Percentiles rank a stretch among this genome's conserved stretches.
phyloP scores from a whole-genome alignment of 2,797 vertebrate species.

The Oreonectes daqikongensis region DNA sequence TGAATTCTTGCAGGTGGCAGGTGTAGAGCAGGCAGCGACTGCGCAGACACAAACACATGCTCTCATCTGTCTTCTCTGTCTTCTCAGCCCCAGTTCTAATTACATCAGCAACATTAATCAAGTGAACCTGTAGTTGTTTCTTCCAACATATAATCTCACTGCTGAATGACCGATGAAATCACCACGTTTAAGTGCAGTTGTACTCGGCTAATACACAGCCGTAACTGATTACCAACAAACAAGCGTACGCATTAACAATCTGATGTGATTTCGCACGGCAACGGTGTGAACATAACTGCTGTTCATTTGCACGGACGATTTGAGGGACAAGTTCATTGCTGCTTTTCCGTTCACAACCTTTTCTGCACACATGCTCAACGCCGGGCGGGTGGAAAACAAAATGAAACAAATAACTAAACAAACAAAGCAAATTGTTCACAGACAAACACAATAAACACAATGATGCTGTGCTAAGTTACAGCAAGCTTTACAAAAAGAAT shows the following conservation, averaged over 20 bases:
- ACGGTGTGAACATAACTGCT: conserved; percentile 10
- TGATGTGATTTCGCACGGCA: conserved; percentile 12
- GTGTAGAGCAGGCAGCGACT: conserved; percentile 3
- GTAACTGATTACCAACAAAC: conserved; percentile 46
- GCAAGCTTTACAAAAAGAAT: not conserved
- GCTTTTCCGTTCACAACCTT: not conserved
- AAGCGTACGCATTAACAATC: conserved; percentile 20
- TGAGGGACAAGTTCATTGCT: conserved; percentile 29
- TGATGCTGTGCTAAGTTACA: not conserved
- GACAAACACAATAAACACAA: not conserved
- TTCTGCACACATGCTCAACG: not conserved
- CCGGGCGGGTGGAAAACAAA: not conserved
- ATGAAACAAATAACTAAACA: not conserved
- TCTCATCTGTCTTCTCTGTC: conserved; percentile 36
- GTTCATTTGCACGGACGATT: conserved; percentile 19
- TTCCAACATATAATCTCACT: conserved; percentile 74
- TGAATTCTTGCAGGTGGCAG: conserved; percentile 12
- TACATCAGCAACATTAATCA: conserved; percentile 75
- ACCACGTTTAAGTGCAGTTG: conserved; percentile 16
- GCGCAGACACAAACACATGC: not conserved
- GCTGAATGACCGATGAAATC: conserved; percentile 58
- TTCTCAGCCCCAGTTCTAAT: conserved; percentile 60
- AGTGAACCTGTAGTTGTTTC: conserved; percentile 74
- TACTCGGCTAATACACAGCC: conserved; percentile 37
- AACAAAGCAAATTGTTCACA: not conserved